These are phyloP conservation scores for Isotomurus palustris DNA, from an alignment of 2,888 invertebrate species.

Conservation along the genomic window DNA sequence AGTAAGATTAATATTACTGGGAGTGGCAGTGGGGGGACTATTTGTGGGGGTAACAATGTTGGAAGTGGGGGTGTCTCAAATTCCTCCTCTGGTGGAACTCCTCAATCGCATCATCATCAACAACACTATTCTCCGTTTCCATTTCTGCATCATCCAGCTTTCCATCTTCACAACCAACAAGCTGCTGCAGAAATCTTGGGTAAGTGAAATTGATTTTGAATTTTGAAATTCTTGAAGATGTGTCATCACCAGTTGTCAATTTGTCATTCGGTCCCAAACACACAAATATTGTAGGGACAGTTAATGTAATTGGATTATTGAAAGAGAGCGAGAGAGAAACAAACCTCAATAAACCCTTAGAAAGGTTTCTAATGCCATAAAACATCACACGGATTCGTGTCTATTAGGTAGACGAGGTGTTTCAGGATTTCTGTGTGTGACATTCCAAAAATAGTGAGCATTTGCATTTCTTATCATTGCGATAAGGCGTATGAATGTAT, in stretches of 20 bases:
- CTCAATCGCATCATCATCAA: slow-evolving; percentile 3
- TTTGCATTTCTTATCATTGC: too few relatives aligned
- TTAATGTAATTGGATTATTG: too few relatives aligned
- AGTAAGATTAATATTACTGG: slow-evolving; percentile 11
- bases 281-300: not conserved
- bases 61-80: slow-evolving; percentile 3
- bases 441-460: too few relatives aligned
- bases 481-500: too few relatives aligned
- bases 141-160: slow-evolving; percentile 45
- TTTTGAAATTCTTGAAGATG: not conserved
- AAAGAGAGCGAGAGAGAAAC: too few relatives aligned
- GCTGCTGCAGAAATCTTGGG: slow-evolving; percentile 45
- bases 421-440: too few relatives aligned
- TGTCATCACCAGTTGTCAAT: too few relatives aligned
- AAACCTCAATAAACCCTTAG: not conserved
- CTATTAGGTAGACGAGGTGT: too few relatives aligned
- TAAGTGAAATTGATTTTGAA: slow-evolving; percentile 21
- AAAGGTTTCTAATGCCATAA: too few relatives aligned
- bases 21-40: not conserved
- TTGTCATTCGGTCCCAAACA: not conserved
- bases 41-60: slow-evolving; percentile 5
- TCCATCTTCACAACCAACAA: slow-evolving; percentile 42
- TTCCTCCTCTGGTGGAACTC: slow-evolving; percentile 15
- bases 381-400: too few relatives aligned
- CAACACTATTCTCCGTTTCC: slow-evolving; percentile 37